Evolutionary conservation across 2,797 vertebrate species (phyloP), one percentile per base, ranked within the genome.

Genomic region (Phalanger gymnotis): DNA sequence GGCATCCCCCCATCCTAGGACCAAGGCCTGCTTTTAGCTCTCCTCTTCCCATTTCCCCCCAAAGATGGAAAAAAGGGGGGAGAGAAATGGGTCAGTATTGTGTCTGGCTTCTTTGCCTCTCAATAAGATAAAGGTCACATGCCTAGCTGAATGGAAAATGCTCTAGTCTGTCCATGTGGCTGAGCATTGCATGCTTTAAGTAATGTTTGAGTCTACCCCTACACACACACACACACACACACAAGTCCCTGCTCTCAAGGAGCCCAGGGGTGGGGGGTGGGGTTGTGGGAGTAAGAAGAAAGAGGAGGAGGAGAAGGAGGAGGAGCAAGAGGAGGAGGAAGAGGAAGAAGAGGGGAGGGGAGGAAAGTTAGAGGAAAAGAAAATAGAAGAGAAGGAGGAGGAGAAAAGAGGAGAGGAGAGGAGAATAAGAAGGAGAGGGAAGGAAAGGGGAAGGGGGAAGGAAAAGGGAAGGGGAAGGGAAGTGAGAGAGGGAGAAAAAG

Each of bases 401-500:
- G 30, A 61, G n/a, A 3, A 12, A 58, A 31, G 57, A 56, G 2
- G 4, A 14, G 7, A 2, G 14, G 34, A n/a, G 4, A 73, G 5
- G 16, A 9, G 11, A n/a, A n/a, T n/a, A n/a, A 53, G n/a, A n/a
- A n/a, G n/a, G n/a, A 14, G 12, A 90, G 53, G 53, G 87, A 90
- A 90, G 91, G 92, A 55, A 1, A 34, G 9, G 57, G 25, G 5
- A 19, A 19, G 58, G 28, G 56, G 94, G 93, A 54, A n/a, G 40
- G 22, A 53, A 22, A 14, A 90, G 53, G 53, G 89, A 90, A 90
- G 91, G 92, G 57, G 5, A 19, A 19, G 58, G 28, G 56, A 28
- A 28, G 28, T 10, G 96, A 94, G 93, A 54, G 47, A 93, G 94
- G 98, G 98, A 98, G 97, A 98, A 98, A 98, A 98, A 98, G 19